Evolutionary conservation across 2,888 invertebrate genomes (phyloP).

Genomic region (Ptychoptera contaminata): DNA sequence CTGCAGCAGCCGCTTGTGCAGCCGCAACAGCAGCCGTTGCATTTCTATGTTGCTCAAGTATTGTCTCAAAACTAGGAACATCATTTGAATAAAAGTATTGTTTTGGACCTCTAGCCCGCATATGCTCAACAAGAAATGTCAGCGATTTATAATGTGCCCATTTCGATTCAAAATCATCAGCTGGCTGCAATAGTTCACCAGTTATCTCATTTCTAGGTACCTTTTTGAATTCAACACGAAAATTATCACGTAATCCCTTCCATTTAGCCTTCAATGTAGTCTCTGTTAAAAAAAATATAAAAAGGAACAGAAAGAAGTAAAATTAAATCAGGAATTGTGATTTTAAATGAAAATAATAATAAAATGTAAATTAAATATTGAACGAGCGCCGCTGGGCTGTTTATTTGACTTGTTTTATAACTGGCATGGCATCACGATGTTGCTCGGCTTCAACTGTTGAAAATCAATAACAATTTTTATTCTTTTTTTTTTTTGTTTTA

Average conservation of each 20-base stretch:
- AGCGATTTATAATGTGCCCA: slow-evolving; percentile 30
- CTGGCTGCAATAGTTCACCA: slow-evolving; percentile 27
- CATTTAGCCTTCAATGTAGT: slow-evolving; percentile 30
- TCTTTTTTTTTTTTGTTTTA: too few species aligned
- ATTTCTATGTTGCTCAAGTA: not conserved
- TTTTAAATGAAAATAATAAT: too few species aligned
- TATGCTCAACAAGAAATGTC: slow-evolving; percentile 28
- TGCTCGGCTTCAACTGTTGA: too few species aligned
- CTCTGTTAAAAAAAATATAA: slow-evolving; percentile 16
- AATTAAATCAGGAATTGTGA: too few species aligned
- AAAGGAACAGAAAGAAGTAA: not conserved
- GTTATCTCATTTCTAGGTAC: slow-evolving; percentile 24
- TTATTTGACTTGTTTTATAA: too few species aligned
- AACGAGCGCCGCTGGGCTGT: too few species aligned
- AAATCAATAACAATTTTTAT: too few species aligned
- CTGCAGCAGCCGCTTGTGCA: not conserved
- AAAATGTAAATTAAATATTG: too few species aligned
- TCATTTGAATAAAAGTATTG: slow-evolving; percentile 15
- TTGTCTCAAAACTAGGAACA: not conserved
- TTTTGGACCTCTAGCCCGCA: slow-evolving; percentile 28
- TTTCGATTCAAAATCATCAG: slow-evolving; percentile 28
- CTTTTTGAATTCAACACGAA: slow-evolving; percentile 30
- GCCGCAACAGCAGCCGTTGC: not conserved
- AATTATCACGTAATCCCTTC: slow-evolving; percentile 31
- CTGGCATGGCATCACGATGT: too few species aligned